A percentile compares a stretch with the other conserved stretches of the same genome.
phyloP scores from a whole-genome alignment of 2,888 invertebrate genomes.

The Acrobasis repandana region DNA sequence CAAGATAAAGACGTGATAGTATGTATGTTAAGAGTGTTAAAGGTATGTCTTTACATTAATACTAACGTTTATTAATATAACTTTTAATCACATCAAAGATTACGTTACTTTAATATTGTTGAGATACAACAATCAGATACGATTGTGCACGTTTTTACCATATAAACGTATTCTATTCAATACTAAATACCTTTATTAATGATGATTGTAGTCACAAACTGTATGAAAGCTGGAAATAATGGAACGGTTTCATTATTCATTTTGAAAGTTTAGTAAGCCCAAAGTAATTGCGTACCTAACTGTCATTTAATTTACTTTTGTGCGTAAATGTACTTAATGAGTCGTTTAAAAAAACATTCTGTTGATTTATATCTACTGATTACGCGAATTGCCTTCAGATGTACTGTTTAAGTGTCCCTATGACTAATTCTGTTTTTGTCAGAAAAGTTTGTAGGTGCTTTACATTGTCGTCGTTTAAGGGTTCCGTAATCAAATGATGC shows the following conservation, averaged over 20 bases:
- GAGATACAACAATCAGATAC: not conserved
- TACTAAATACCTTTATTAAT: not conserved
- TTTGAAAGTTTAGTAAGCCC: constrained; percentile 9
- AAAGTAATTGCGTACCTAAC: not conserved
- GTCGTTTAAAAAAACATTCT: constrained; percentile 17
- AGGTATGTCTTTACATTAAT: too few species aligned
- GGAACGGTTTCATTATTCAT: constrained; percentile 9
- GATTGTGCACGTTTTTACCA: not conserved
- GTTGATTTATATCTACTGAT: constrained; percentile 19
- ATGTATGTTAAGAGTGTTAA: too few species aligned
- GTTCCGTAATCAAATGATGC: too few species aligned
- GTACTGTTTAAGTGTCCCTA: constrained; percentile 14
- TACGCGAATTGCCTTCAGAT: constrained; percentile 6
- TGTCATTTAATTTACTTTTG: constrained; percentile 16
- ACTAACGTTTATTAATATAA: too few species aligned
- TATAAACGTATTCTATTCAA: not conserved
- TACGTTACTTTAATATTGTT: too few species aligned
- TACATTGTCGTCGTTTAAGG: not conserved
- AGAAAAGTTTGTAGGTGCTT: not conserved
- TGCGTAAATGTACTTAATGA: constrained; percentile 7
- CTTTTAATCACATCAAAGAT: too few species aligned
- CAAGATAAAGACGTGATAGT: too few species aligned
- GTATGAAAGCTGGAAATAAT: constrained; percentile 2
- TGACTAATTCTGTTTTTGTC: constrained; percentile 4
- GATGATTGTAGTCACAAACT: constrained; percentile 1